Percentiles rank a stretch among this genome's conserved stretches.
phyloP scores from a whole-genome alignment of 2,888 invertebrate genomes.

The Watsonalla binaria region DNA sequence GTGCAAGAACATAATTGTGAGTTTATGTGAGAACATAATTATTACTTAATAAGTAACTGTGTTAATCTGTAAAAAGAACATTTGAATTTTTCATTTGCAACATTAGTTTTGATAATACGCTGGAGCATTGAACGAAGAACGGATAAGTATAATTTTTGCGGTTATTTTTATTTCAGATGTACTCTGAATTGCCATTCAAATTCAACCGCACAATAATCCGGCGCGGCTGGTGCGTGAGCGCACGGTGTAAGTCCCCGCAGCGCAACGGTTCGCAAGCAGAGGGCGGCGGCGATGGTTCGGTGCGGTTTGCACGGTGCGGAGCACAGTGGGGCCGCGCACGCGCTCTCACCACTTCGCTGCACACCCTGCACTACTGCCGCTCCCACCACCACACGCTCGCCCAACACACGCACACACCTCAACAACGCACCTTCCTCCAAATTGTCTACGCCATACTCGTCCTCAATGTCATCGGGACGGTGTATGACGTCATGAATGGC shows the following conservation, averaged over 20 bases:
- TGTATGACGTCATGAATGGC: conserved; percentile 21
- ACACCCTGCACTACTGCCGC: conserved; percentile 23
- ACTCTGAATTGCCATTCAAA: conserved; percentile 20
- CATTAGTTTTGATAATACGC: too few species aligned
- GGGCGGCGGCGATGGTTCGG: not conserved
- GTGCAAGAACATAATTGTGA: too few species aligned
- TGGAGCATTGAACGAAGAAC: too few species aligned
- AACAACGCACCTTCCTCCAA: conserved; percentile 15
- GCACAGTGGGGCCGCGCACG: conserved; percentile 10
- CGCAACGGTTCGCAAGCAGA: conserved; percentile 16
- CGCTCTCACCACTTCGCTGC: conserved; percentile 21
- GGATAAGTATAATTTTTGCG: too few species aligned
- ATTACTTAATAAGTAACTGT: not conserved
- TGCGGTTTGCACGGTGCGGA: conserved; percentile 25
- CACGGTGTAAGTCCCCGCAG: conserved; percentile 19
- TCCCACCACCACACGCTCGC: conserved; percentile 12
- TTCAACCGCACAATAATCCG: conserved; percentile 38
- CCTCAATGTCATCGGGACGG: conserved; percentile 30
- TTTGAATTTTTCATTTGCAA: too few species aligned
- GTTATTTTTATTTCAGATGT: conserved; percentile 11
- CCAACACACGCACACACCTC: conserved; percentile 13
- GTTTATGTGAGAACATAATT: too few species aligned
- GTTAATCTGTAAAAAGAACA: not conserved
- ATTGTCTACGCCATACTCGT: conserved; percentile 16
- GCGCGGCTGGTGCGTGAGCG: conserved; percentile 38